phyloP scores from a whole-genome alignment of 2,113 vertebrate genomes.

The Panthera tigris region DNA sequence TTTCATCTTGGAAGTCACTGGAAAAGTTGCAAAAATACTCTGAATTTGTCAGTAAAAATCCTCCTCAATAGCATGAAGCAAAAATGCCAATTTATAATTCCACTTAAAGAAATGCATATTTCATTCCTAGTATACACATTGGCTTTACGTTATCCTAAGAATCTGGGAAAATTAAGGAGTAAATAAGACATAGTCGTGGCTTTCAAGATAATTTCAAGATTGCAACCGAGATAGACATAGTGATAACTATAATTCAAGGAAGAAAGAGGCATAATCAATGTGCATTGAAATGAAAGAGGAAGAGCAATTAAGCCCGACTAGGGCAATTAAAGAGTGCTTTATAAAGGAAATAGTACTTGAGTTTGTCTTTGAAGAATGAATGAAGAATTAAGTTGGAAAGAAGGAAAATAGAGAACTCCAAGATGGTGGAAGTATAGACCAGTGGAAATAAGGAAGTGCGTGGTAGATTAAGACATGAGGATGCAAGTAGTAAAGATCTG shows the following conservation, averaged over 20 bases:
- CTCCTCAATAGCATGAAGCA: background rate
- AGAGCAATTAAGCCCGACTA: background rate
- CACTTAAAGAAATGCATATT: background rate
- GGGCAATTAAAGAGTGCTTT: background rate
- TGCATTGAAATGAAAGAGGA: background rate
- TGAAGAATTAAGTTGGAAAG: background rate
- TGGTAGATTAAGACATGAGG: background rate
- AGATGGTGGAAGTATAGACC: background rate
- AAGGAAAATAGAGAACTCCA: background rate
- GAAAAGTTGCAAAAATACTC: background rate
- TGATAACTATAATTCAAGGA: background rate
- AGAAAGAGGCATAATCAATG: background rate
- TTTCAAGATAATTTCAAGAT: constrained; percentile 21
- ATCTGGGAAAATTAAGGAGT: background rate
- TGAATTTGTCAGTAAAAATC: background rate
- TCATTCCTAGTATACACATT: background rate
- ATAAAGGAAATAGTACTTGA: background rate
- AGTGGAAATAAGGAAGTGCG: background rate
- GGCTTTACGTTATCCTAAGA: background rate
- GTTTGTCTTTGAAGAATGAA: background rate
- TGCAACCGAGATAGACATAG: background rate
- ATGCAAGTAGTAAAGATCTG: background rate
- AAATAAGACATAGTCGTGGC: background rate
- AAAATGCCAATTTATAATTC: background rate
- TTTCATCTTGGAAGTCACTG: background rate